Evolutionary conservation across 1,140 invertebrate species (phyloP), one percentile per base, ranked within the genome.

Genomic region (Megathymus violae): DNA sequence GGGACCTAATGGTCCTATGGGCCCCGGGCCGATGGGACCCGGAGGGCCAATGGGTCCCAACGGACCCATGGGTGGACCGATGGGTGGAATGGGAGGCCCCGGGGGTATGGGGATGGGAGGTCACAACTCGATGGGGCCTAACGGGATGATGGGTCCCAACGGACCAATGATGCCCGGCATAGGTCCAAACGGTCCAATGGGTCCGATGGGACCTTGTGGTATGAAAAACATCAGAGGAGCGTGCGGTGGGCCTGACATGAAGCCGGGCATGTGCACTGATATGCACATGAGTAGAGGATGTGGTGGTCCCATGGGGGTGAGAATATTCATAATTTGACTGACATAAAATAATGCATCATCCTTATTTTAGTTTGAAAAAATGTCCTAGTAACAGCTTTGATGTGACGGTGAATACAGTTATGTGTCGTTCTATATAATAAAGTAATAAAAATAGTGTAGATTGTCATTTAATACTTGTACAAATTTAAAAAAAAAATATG

Each of bases 281-380:
- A 91, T 92, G 80, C 91, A 91, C 66, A 91, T 92, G 88, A 89
- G 88, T 11, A 81, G 91, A 64, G 88, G 83, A 1, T 92, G 91
- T 56, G 88, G 89, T 2, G 91, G 89, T 43, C 89, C 89, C 54
- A 92, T 92, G 89, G 89, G 88, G 64, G 89, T 92, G 68, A 88
- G 87, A n/a, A 77, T 22, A 22, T 34, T 58, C 56, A 44, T 50
- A n/a, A n/a, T n/a, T n/a, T n/a, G n/a, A n/a, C n/a, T n/a, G n/a
- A n/a, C n/a, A n/a, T n/a, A n/a, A n/a, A n/a, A n/a, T n/a, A n/a
- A n/a, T n/a, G n/a, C n/a, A n/a, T n/a, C n/a, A n/a, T n/a, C n/a
- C n/a, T n/a, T n/a, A n/a, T n/a, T n/a, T n/a, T n/a, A n/a, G n/a
- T n/a, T n/a, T n/a, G n/a, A n/a, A n/a, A n/a, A n/a, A n/a, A n/a